Conservation (phyloP, 2,888 invertebrate genomes). For the Calephelis perditalis region DNA sequence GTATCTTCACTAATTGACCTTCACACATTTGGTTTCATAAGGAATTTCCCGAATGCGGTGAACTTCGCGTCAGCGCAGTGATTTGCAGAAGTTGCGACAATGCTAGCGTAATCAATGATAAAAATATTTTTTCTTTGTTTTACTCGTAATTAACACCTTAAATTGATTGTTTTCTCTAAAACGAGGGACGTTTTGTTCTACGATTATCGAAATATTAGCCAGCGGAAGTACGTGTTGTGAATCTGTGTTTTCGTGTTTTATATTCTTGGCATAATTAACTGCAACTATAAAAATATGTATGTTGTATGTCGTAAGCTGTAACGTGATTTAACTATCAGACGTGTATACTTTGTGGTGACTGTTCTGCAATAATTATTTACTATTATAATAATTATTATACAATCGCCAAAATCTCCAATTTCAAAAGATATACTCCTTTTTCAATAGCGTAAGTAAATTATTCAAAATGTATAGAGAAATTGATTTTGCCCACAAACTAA, state of each 20-base stretch:
- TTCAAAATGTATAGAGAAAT: no score
- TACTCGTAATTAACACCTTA: neutral
- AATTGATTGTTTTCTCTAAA: neutral
- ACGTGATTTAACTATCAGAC: constrained; percentile 1
- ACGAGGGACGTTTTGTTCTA: no score
- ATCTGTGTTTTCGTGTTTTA: constrained; percentile 11
- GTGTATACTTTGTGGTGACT: constrained; percentile 5
- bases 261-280: constrained; percentile 13
- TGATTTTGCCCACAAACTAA: no score
- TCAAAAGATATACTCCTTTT: no score
- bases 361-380: no score
- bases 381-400: no score
- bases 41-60: constrained; percentile 25
- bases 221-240: constrained; percentile 11
- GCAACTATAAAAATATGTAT: constrained; percentile 12
- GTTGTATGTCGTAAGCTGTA: constrained; percentile 11
- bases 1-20: constrained; percentile 36
- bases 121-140: neutral
- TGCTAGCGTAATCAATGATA: constrained; percentile 6
- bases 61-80: constrained; percentile 25
- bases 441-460: no score
- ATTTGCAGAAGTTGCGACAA: constrained; percentile 17
- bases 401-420: no score
- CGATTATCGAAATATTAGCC: constrained; percentile 1
- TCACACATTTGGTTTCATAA: constrained; percentile 35